These are phyloP conservation scores for Drosophila infuscata DNA, from an alignment of 2,888 invertebrate species.

Conservation along the genomic window DNA sequence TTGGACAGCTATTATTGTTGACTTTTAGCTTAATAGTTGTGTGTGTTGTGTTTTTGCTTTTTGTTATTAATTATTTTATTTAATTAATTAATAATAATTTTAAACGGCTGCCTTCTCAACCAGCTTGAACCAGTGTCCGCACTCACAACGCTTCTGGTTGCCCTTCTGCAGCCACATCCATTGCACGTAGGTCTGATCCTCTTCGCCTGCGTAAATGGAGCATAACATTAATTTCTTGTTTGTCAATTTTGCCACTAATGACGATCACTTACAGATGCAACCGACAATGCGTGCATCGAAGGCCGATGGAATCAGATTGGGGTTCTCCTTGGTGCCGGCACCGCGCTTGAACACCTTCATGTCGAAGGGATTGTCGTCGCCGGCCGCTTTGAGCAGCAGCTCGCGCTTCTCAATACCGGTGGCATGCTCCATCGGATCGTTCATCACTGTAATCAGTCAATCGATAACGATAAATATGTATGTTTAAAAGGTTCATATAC, in stretches of 20 bases:
- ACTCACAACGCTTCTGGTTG: slow-evolving; percentile 95
- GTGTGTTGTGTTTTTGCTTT: slow-evolving; percentile 36
- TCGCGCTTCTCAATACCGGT: slow-evolving; percentile 97
- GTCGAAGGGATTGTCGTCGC: slow-evolving; percentile 95
- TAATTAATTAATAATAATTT: slow-evolving; percentile 83
- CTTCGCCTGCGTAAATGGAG: slow-evolving; percentile 88
- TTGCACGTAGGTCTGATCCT: slow-evolving; percentile 94
- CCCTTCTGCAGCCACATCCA: slow-evolving; percentile 98
- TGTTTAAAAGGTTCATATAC: neutral
- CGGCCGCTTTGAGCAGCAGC: slow-evolving; percentile 93
- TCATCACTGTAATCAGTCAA: slow-evolving; percentile 88
- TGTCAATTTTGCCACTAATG: neutral
- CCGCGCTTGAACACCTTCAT: slow-evolving; percentile 93
- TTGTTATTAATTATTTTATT: slow-evolving; percentile 73
- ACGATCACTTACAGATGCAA: slow-evolving; percentile 91
- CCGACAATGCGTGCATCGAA: slow-evolving; percentile 96
- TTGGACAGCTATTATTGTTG: slow-evolving; percentile 76
- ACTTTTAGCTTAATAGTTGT: slow-evolving; percentile 80
- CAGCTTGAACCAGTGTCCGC: slow-evolving; percentile 98
- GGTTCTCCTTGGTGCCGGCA: slow-evolving; percentile 92
- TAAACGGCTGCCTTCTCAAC: slow-evolving; percentile 91
- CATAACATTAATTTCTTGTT: neutral
- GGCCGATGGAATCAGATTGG: slow-evolving; percentile 96
- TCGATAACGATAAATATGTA: slow-evolving; percentile 10
- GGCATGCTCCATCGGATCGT: slow-evolving; percentile 96